phyloP scores from a whole-genome alignment of 1,140 invertebrate genomes.

The Andricus grossulariae region DNA sequence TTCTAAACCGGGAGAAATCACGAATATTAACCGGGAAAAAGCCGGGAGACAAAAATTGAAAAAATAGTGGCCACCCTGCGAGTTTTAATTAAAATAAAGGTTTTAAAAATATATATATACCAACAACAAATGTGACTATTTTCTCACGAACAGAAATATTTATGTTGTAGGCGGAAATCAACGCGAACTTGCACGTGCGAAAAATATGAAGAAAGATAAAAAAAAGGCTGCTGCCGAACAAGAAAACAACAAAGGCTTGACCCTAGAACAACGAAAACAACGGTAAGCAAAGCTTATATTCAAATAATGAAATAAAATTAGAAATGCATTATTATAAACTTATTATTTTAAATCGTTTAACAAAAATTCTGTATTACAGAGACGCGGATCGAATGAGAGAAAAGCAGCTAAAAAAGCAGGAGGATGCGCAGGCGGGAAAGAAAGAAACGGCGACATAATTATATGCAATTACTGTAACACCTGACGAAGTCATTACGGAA shows the following conservation, averaged over 20 bases:
- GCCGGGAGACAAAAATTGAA: too few species aligned
- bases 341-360: too few species aligned
- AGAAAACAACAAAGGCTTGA: slow-evolving; percentile 79
- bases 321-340: slow-evolving; percentile 24
- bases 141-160: not conserved
- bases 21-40: too few species aligned
- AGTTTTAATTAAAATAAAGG: too few species aligned
- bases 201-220: slow-evolving; percentile 79
- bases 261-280: slow-evolving; percentile 77
- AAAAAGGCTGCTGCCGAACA: slow-evolving; percentile 77
- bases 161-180: slow-evolving; percentile 79
- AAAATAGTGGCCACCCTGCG: too few species aligned
- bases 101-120: too few species aligned
- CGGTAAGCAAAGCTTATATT: not conserved
- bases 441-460: slow-evolving; percentile 61
- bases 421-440: slow-evolving; percentile 51
- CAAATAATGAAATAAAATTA: slow-evolving; percentile 14
- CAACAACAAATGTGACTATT: too few species aligned
- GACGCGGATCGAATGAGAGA: slow-evolving; percentile 80
- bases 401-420: slow-evolving; percentile 76
- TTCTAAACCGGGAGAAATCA: too few species aligned
- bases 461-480: slow-evolving; percentile 41
- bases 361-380: slow-evolving; percentile 62
- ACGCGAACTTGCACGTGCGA: slow-evolving; percentile 81
- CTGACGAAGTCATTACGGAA: slow-evolving; percentile 43